phyloP scores from a whole-genome alignment of 2,113 vertebrate genomes.

The Ailuropoda melanoleuca region DNA sequence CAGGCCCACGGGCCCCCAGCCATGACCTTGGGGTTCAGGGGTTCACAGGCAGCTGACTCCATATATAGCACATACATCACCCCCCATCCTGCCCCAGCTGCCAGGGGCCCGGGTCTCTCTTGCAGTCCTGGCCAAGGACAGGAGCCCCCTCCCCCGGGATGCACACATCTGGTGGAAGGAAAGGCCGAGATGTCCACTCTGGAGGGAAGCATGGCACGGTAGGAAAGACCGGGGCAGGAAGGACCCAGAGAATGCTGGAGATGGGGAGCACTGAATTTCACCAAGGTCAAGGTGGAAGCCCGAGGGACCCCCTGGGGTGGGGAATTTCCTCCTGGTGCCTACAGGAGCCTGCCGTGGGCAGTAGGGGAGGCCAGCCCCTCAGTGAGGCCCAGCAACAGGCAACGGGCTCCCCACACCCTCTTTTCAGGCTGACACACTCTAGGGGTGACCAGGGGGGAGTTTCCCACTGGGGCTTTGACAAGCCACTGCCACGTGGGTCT shows the following conservation, averaged over 20 bases:
- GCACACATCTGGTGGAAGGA: background rate
- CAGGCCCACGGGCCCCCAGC: background rate
- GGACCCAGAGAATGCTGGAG: background rate
- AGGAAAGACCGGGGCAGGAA: background rate
- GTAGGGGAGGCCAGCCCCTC: background rate
- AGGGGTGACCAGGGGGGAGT: too few species aligned
- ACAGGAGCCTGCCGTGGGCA: fast-evolving
- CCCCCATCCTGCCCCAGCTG: fast-evolving
- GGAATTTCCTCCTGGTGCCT: background rate
- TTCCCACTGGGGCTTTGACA: fast-evolving
- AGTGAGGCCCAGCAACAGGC: background rate
- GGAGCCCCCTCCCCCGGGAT: fast-evolving
- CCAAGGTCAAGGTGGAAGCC: background rate
- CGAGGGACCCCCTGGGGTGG: background rate
- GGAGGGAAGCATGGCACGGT: fast-evolving
- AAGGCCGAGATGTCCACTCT: background rate
- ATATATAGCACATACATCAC: background rate
- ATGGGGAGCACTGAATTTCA: background rate
- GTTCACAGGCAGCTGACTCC: fast-evolving
- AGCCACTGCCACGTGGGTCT: fast-evolving
- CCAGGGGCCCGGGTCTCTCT: background rate
- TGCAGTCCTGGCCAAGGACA: background rate
- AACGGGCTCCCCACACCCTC: background rate
- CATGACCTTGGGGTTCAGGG: too few species aligned
- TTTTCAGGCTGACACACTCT: background rate